Base-by-base conservation (phyloP, 1,140 invertebrate genomes). In the Thaumetopoea pityocampa region DNA sequence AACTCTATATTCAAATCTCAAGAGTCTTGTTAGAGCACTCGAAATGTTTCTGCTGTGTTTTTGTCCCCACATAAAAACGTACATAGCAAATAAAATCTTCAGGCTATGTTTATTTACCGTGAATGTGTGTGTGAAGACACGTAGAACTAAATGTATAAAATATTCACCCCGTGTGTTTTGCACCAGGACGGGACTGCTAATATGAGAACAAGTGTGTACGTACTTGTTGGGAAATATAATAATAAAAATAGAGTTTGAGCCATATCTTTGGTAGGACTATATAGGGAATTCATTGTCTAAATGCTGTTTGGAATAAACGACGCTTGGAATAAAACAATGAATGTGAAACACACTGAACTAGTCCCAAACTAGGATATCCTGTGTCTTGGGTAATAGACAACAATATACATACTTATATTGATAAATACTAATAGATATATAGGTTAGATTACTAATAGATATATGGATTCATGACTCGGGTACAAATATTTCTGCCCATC, bases 141-240 rank as follows among this genome's bases (percentile, higher is more conserved):
- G 33, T 43, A 37, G 35, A 28, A 50, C 41, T 50, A 48, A 50
- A 35, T 36, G 35, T 44, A 44, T 55, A 64, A 64, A 52, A 60
- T 63, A 63, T 63, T 67, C 59, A 56, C 63, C 55, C 58, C 42
- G 52, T 58, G 46, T 59, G 53, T 57, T 67, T 52, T 56, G 55
- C 50, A 48, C 43, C 27, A 27, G 32, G 45, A 59, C 47, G 57
- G 32, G 32, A 47, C 52, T 62, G 58, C 53, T 53, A 52, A 53
- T 47, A 43, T 48, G 54, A 61, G 64, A 64, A 64, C 54, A 40
- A 33, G 42, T 24, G 51, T 44, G 45, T 49, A 38, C 53, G 45
- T 49, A 38, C 53, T 67, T 57, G 51, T 67, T 67, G 57, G 55
- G 55, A 67, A n/a, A n/a, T n/a, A n/a, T n/a, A n/a, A n/a, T n/a